Evolutionary conservation across 2,113 vertebrate genomes (phyloP), one percentile per base, ranked within the genome.

Genomic region (Orycteropus afer): DNA sequence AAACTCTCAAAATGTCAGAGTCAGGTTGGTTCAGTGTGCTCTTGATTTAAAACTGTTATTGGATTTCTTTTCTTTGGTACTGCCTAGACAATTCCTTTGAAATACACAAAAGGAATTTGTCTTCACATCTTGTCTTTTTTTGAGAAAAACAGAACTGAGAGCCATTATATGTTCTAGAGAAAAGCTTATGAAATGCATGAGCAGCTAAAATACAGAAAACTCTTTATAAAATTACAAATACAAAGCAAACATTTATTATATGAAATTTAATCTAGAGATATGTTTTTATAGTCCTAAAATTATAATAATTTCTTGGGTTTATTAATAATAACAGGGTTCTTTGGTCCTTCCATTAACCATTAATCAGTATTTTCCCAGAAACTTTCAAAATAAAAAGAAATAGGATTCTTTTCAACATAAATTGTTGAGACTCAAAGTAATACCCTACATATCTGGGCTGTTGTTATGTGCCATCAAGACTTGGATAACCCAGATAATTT

Each of bases 1-100:
- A 18, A 76, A 80, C 53, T 83, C 57, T 84, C 47, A 73, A 95
- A 88, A 84, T 85, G 17, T 96, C 82, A 94, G 53, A 42, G 3
- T 78, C 29, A 65, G 79, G 45, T 20, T 32, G 29, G 13, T 61
- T 91, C 71, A 42, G 57, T 32, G 29, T 40, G 9, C 13, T 90
- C 78, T 65, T 81, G 51, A 95, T 25, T 81, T 53, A 95, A 87
- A 32, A 32, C 5, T 61, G 3, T 32, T 94, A 59, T 25, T 55
- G 14, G 65, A 91, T 14, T 74, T 76, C 42, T 71, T 73, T 67
- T 47, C 73, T 93, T 69, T 74, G 73, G 37, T 65, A 67, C 32
- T 90, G 22, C 20, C 74, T 67, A 76, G 63, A 55, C 10, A 71
- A 94, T 45, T 40, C 22, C 4, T 89, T 71, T 29, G 49, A 90